These are phyloP conservation scores for Nasalis larvatus DNA, from an alignment of 2,113 vertebrate genomes.

Conservation along the genomic window DNA sequence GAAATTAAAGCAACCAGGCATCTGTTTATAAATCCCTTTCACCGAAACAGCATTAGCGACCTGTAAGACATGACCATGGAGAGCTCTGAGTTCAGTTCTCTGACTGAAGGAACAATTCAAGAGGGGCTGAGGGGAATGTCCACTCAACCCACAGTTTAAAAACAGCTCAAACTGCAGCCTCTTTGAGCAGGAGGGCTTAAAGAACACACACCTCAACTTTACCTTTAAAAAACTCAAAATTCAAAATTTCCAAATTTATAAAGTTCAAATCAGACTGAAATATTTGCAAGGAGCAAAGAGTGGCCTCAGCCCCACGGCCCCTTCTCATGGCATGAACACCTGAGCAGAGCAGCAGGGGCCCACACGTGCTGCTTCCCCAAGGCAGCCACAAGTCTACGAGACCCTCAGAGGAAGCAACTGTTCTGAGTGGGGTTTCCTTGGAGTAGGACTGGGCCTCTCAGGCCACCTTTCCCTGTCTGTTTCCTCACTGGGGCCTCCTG, in stretches of 20 bases:
- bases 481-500: neutral
- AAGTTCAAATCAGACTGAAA: neutral
- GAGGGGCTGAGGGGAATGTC: fast-evolving
- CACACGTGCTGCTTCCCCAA: neutral
- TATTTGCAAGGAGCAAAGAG: neutral
- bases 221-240: neutral
- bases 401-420: neutral
- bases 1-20: conserved; percentile 94
- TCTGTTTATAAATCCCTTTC: conserved; percentile 94
- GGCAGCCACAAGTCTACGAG: neutral
- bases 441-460: too few species aligned
- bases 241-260: neutral
- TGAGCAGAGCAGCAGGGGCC: neutral
- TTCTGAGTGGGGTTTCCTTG: neutral
- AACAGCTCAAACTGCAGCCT: neutral
- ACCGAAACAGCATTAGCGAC: conserved; percentile 91
- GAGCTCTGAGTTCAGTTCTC: neutral
- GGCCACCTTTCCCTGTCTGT: neutral
- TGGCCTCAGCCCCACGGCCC: neutral
- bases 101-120: neutral
- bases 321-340: fast-evolving
- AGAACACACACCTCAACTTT: neutral
- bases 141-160: neutral
- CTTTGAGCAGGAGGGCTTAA: too few species aligned
- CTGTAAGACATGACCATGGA: conserved; percentile 76